A percentile compares a stretch with the other conserved stretches of the same genome.
Evolutionary conservation across 2,797 vertebrate genomes (phyloP).

Genomic region (Podarcis lilfordi): DNA sequence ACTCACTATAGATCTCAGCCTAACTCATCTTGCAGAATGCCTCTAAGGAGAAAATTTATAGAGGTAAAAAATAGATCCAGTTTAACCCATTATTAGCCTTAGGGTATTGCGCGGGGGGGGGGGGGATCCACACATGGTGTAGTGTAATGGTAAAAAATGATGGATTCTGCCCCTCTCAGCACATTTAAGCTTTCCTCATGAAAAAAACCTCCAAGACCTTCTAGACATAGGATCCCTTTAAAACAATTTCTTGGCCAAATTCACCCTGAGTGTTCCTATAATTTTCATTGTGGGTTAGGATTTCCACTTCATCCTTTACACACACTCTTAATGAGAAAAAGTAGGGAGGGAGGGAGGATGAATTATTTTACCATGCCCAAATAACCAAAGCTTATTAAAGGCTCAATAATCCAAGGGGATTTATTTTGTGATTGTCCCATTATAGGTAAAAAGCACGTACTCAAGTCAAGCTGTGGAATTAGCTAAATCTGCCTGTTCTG

Average conservation of each 20-base stretch:
- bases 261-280: not conserved
- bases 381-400: not conserved
- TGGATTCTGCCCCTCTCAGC: too few relatives aligned
- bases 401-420: not conserved
- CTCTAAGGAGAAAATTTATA: not conserved
- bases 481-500: constrained; percentile 6
- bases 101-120: not conserved
- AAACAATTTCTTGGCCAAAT: not conserved
- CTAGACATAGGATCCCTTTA: not conserved
- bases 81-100: not conserved
- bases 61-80: not conserved
- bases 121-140: too few relatives aligned
- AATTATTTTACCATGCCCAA: not conserved
- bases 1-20: not conserved
- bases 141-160: too few relatives aligned
- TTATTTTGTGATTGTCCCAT: not conserved
- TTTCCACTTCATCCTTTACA: not conserved
- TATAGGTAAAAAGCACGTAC: not conserved
- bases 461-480: not conserved
- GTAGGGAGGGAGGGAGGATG: not conserved
- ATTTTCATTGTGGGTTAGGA: not conserved
- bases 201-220: too few relatives aligned
- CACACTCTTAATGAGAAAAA: not conserved
- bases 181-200: too few relatives aligned
- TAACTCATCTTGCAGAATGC: not conserved